These are phyloP conservation scores for Nycticryphes semicollaris DNA, from an alignment of 2,113 vertebrate species.

Conservation along the genomic window DNA sequence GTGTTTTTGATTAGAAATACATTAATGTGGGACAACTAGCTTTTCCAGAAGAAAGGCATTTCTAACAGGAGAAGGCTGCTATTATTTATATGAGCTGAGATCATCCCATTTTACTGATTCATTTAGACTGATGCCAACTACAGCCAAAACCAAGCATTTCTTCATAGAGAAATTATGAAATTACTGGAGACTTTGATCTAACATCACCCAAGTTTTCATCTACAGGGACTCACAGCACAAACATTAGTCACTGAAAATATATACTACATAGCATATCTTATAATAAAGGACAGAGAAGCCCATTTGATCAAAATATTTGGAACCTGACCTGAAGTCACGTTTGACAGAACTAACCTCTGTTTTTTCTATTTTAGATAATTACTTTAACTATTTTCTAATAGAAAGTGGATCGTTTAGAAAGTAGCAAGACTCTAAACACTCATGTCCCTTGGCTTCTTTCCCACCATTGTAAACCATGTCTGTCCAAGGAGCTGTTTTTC, in stretches of 20 bases:
- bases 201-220: constrained; percentile 51
- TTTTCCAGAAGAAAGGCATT: constrained; percentile 56
- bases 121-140: constrained; percentile 59
- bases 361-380: neutral
- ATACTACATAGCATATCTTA: neutral
- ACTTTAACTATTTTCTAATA: neutral
- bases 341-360: constrained; percentile 1
- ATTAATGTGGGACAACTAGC: constrained; percentile 31
- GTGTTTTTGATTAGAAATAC: constrained; percentile 61
- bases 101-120: constrained; percentile 66
- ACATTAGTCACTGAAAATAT: neutral
- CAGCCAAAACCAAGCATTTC: constrained; percentile 28
- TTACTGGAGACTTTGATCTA: constrained; percentile 59
- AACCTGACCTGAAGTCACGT: constrained; percentile 28
- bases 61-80: constrained; percentile 52
- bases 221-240: constrained; percentile 4
- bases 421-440: neutral
- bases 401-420: neutral
- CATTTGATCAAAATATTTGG: constrained; percentile 56
- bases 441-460: neutral
- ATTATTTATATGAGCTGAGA: constrained; percentile 55
- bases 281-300: neutral
- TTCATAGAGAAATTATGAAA: constrained; percentile 62
- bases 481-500: neutral
- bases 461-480: neutral